Evolutionary conservation across 35 echinoderm and acorn worm species (phyloP), one percentile per base, ranked within the genome.

Genomic region (Strongylocentrotus purpuratus): DNA sequence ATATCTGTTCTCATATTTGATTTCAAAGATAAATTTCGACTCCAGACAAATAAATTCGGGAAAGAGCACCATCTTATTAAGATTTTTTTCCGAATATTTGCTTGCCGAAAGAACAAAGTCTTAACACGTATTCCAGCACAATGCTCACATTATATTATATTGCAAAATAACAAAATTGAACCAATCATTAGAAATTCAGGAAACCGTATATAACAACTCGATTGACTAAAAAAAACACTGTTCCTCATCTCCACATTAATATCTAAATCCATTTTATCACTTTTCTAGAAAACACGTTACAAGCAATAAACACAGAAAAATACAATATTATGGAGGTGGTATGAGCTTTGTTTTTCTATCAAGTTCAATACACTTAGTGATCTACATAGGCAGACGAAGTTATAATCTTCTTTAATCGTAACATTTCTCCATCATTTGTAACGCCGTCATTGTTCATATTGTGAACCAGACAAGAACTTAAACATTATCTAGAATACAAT

Each of bases 61-160:
- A 89, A 89, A 89, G 87, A 89, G 87, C 87, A 89, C 87, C 87
- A 89, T 89, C 87, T 46, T 45, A 45, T 86, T 86, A 33, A 86
- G 33, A 86, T 13, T 45, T 45, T 89, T 33, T 33, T 22, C 87
- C 32, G 45, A 89, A 89, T 89, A 46, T 89, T 89, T 89, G 65
- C 33, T 89, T 89, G 87, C 87, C 45, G 6, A 89, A 89, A 15
- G 8, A 33, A 45, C 12, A 45, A 41, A 89, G 45, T 89, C 32
- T 31, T 46, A 45, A 45, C 87, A 89, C 33, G 25, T 45, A 89
- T 14, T 55, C 10, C 50, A 55, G 11, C 5, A 11, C 10, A 55
- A 55, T 55, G 50, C 50, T 12, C 15, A 9, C 50, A 55, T 55
- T 55, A 55, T 15, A 55, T 15, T 55, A 9, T 55, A 55, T 55